phyloP scores from a whole-genome alignment of 2,888 invertebrate species.

The Eilema griseolum region DNA sequence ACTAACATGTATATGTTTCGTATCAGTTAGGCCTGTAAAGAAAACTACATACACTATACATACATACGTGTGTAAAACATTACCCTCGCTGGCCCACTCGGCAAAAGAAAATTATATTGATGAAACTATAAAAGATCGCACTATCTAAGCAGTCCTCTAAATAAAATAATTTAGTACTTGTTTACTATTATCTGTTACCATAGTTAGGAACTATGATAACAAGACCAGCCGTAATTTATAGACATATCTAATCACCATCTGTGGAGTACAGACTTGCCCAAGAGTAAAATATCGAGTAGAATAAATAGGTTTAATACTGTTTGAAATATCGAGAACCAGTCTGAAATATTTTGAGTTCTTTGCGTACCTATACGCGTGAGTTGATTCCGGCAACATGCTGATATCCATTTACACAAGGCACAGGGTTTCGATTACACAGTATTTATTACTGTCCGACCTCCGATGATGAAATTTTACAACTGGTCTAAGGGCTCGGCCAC shows the following conservation, averaged over 20 bases:
- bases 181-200: too few relatives aligned
- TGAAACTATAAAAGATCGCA: not conserved
- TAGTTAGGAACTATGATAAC: not conserved
- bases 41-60: too few relatives aligned
- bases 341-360: conserved; percentile 14
- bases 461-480: conserved; percentile 36
- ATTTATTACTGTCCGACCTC: conserved; percentile 45
- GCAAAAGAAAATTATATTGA: not conserved
- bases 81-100: too few relatives aligned
- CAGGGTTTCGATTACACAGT: conserved; percentile 44
- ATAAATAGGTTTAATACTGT: not conserved
- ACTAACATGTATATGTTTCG: too few relatives aligned
- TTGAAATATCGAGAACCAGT: not conserved
- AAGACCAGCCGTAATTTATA: not conserved
- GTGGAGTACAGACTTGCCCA: not conserved
- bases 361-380: conserved; percentile 18
- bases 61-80: too few relatives aligned
- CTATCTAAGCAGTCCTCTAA: not conserved
- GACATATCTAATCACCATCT: too few relatives aligned
- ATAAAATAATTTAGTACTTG: not conserved
- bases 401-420: conserved; percentile 50
- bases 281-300: not conserved
- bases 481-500: not conserved
- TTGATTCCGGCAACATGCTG: conserved; percentile 41
- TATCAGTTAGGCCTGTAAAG: too few relatives aligned